Base-by-base conservation (phyloP, 2,888 invertebrate genomes). In the Dyspetes luteomarginatus region DNA sequence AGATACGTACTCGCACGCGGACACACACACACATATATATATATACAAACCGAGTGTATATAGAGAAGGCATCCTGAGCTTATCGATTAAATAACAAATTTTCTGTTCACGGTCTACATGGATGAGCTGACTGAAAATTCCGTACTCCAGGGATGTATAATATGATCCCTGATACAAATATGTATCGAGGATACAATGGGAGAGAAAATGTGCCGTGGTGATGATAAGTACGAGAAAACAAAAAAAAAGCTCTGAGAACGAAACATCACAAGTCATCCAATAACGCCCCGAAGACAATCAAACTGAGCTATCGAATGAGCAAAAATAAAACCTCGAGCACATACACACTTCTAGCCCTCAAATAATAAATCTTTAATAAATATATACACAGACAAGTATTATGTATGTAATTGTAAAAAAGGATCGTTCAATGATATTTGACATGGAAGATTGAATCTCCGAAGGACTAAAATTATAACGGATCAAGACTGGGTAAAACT, bases 381-480 rank as follows among this genome's bases (percentile, higher is more conserved):
- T 28, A 62, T 28, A 19, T 60, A 17, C 28, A 22, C 45, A 12
- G 4, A n/a, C 41, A 30, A n/a, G n/a, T n/a, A n/a, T n/a, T 19
- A 48, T 48, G 45, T 28, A 55, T 17, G 52, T 28, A 12, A 7
- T 2, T 43, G 17, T 5, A 56, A 43, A 56, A 62, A 73, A 26
- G 65, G 36, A 67, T 65, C 58, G 72, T 64, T 48, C 73, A 65
- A 78, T 78, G 26, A 65, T 74, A 72, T 81, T 78, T 69, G 73
- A 52, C 69, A 78, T 77, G 81, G 69, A 78, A 73, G 69, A 81
- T 45, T 30, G 77, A 74, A 45, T 68, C 52, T 58, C 81, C 45
- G 78, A 74, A 78, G 73, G 78, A 74, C 58, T 72, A 77, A 76
- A 81, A 81, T 73, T 77, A 15, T 30, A 50, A 65, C 77, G 77